These are phyloP conservation scores for Drosophila rufa DNA, from an alignment of 1,140 invertebrate genomes.

Conservation along the genomic window DNA sequence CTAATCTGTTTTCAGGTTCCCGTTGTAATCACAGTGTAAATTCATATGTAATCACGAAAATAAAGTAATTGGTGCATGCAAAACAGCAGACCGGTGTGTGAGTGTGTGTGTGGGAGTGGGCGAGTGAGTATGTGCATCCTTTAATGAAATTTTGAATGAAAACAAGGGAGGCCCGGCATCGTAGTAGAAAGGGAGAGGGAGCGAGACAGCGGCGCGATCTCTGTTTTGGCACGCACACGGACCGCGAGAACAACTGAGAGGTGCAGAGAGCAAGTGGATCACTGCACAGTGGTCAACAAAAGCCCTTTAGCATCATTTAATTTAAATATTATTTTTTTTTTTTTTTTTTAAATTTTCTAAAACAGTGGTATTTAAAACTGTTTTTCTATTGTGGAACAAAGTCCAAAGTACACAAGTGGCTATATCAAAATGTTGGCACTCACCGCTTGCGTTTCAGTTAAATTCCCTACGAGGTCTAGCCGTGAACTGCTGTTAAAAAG, in stretches of 20 bases:
- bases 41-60: constrained; percentile 54
- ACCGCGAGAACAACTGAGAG: constrained; percentile 14
- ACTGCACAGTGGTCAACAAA: constrained; percentile 18
- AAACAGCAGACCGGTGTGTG: constrained; percentile 37
- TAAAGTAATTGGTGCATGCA: constrained; percentile 81
- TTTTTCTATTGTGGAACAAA: too few relatives aligned
- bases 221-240: constrained; percentile 57
- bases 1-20: constrained; percentile 81
- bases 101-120: constrained; percentile 16
- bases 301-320: not conserved
- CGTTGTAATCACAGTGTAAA: constrained; percentile 67
- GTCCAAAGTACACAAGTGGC: too few relatives aligned
- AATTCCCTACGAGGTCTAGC: too few relatives aligned
- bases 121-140: constrained; percentile 54
- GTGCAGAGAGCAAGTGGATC: constrained; percentile 60
- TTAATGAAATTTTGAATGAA: constrained; percentile 79
- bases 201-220: constrained; percentile 53
- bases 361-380: too few relatives aligned
- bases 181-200: constrained; percentile 11
- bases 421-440: too few relatives aligned
- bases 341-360: too few relatives aligned
- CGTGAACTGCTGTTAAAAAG: too few relatives aligned
- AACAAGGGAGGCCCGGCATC: constrained; percentile 42
- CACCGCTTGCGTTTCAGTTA: too few relatives aligned
- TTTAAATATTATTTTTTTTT: not conserved